Base-by-base conservation (phyloP, 2,888 invertebrate genomes). In the Monochamus alternatus region DNA sequence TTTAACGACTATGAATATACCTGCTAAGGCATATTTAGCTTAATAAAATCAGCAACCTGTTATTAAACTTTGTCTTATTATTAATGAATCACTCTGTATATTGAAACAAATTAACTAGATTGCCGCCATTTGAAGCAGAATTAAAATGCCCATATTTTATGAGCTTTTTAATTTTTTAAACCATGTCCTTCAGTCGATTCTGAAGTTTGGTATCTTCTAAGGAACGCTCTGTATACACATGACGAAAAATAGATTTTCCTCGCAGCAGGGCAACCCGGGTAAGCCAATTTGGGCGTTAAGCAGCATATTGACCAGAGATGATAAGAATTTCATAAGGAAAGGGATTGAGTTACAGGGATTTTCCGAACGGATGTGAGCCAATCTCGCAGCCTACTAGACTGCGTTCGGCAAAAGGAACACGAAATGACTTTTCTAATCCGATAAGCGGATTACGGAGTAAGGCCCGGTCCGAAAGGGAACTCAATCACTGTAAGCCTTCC, bases 351-450 rank as follows among this genome's bases (percentile, higher is more conserved):
- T 71, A 63, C 59, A 55, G 71, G 68, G 75, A 71, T 71, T 69
- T 74, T 74, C 74, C 67, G 55, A 69, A 67, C 65, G 64, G 70
- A 75, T 75, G 70, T 60, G 55, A 75, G 75, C 69, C 74, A 72
- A 74, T 74, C 74, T 77, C 14, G 64, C 58, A 44, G 68, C 38
- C 71, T 55, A 52, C 62, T 52, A 38, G 71, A n/a, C 68, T 9
- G 22, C 38, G 44, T 32, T 59, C 14, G 47, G 59, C 52, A 75
- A 77, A 79, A 77, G 75, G 79, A 76, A 79, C 76, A 73, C 75
- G 74, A 78, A 80, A 78, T 76, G 80, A 78, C 80, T 75, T 80
- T 75, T 76, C 75, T 78, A 75, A 76, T 75, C 76, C 78, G 38
- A 59, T 75, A 77, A 79, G 79, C 69, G 79, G 79, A 79, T 79